Conservation (phyloP, 2,797 vertebrate genomes). For the Alfaro cultratus region DNA sequence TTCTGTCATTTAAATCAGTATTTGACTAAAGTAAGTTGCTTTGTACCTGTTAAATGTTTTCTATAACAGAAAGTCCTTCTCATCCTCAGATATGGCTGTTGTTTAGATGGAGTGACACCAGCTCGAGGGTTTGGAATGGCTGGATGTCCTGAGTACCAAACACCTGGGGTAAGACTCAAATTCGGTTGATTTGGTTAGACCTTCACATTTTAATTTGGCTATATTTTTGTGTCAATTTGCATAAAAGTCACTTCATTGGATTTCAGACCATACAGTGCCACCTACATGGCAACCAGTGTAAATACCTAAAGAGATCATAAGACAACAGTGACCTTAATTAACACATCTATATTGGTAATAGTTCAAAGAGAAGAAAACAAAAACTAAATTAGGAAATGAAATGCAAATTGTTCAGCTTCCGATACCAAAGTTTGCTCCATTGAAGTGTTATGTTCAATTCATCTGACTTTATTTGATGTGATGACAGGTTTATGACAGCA, state of each 20-base stretch:
- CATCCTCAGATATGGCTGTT: conserved; percentile 88
- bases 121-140: conserved; percentile 82
- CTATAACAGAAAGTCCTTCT: background rate
- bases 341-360: background rate
- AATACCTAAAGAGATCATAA: background rate
- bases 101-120: conserved; percentile 85
- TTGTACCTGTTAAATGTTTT: background rate
- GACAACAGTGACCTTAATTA: background rate
- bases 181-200: background rate
- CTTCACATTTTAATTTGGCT: background rate
- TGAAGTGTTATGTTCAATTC: background rate
- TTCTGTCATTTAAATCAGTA: background rate
- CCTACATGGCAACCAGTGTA: background rate
- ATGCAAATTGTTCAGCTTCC: background rate
- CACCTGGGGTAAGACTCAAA: conserved; percentile 48
- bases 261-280: background rate
- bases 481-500: conserved; percentile 69
- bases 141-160: conserved; percentile 79
- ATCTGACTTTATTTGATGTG: background rate
- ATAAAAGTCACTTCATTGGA: background rate
- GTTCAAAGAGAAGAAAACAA: no score
- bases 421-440: background rate
- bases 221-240: background rate
- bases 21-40: background rate
- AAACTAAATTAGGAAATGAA: background rate